Conservation (phyloP, 2,888 invertebrate genomes). For the Ptycholaimellus sp. region DNA sequence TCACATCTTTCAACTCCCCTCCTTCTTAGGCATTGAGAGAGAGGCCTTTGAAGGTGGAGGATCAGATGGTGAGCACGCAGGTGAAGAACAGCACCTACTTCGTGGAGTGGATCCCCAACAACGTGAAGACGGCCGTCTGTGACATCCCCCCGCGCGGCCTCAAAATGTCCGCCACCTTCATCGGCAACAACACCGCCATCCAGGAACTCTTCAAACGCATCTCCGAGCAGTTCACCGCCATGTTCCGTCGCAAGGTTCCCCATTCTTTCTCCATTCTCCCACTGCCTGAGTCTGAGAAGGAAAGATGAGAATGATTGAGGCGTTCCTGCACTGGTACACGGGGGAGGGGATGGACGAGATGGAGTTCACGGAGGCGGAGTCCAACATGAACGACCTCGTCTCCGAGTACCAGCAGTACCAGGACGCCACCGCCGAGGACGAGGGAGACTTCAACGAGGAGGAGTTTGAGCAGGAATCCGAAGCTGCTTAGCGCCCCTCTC, state of each 20-base stretch:
- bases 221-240: conserved; percentile 50
- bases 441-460: conserved; percentile 11
- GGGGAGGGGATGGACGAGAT: conserved; percentile 91
- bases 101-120: conserved; percentile 36
- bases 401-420: conserved; percentile 47
- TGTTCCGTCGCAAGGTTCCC: not conserved
- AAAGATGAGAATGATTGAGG: conserved; percentile 30
- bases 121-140: conserved; percentile 75
- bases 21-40: not conserved
- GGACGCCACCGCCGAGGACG: conserved; percentile 13
- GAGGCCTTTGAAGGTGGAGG: conserved; percentile 25
- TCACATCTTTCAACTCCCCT: not conserved
- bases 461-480: no score
- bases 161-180: conserved; percentile 70
- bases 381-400: conserved; percentile 52
- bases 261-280: not conserved
- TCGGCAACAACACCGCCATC: conserved; percentile 65
- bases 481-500: no score
- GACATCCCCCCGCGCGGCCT: conserved; percentile 68
- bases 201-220: conserved; percentile 66
- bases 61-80: conserved; percentile 17
- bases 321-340: conserved; percentile 90
- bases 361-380: conserved; percentile 84
- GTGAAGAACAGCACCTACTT: conserved; percentile 18
- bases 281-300: not conserved